Percentiles rank a stretch among this genome's conserved stretches.
Conservation (phyloP, 2,888 invertebrate genomes). For the Scaptomyza parva region DNA sequence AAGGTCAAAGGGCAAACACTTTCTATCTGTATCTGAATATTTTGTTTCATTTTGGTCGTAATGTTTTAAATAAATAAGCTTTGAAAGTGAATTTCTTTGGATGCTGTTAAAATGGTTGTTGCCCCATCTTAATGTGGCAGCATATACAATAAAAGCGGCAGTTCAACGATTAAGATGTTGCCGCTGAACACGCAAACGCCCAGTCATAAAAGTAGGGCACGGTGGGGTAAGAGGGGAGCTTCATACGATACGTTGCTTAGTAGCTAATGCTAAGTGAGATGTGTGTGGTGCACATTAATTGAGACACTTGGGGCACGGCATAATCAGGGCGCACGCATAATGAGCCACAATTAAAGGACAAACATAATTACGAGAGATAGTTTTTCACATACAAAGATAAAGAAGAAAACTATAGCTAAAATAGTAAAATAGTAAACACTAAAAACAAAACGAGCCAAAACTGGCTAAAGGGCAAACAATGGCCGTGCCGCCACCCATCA, state of each 20-base stretch:
- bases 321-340: slow-evolving; percentile 77
- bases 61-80: slow-evolving; percentile 52
- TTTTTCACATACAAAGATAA: slow-evolving; percentile 18
- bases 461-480: slow-evolving; percentile 46
- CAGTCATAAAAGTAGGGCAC: slow-evolving; percentile 1
- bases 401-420: slow-evolving; percentile 4
- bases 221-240: background rate
- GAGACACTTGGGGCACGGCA: slow-evolving; percentile 74
- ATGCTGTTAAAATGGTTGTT: slow-evolving; percentile 17
- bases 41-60: slow-evolving; percentile 30
- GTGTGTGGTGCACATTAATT: slow-evolving; percentile 63
- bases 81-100: slow-evolving; percentile 27
- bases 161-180: slow-evolving; percentile 48
- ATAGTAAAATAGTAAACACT: slow-evolving; percentile 11
- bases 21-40: slow-evolving; percentile 13
- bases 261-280: slow-evolving; percentile 8
- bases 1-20: background rate
- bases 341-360: slow-evolving; percentile 77
- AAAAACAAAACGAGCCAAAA: slow-evolving; percentile 26
- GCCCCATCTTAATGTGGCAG: slow-evolving; percentile 19
- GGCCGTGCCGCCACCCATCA: slow-evolving; percentile 12
- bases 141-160: slow-evolving; percentile 22
- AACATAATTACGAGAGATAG: slow-evolving; percentile 74
- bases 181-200: slow-evolving; percentile 48
- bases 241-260: slow-evolving; percentile 10